Evolutionary conservation across 1,140 invertebrate species (phyloP).

Genomic region (Batillaria attramentaria): DNA sequence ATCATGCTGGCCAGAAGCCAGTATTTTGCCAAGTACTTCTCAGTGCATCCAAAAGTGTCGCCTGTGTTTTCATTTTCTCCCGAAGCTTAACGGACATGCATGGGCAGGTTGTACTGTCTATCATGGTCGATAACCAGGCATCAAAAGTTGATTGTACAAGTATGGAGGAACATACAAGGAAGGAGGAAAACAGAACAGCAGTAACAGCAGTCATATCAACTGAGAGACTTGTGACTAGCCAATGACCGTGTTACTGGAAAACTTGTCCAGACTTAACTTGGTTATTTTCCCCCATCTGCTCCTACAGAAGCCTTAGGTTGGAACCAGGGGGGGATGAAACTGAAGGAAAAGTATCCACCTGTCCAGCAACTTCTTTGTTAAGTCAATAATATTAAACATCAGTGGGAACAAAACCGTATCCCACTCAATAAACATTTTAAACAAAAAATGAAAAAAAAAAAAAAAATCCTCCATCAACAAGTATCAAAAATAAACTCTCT

Average conservation of each 20-base stretch:
- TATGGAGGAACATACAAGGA: slow-evolving; percentile 9
- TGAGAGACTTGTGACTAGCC: background rate
- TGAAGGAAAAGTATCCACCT: slow-evolving; percentile 12
- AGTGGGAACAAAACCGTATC: slow-evolving; percentile 33
- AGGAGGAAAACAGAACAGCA: background rate
- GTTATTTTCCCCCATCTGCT: background rate
- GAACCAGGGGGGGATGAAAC: no score
- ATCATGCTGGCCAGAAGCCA: background rate
- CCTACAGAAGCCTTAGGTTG: no score
- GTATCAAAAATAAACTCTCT: slow-evolving; percentile 45
- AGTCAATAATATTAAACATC: slow-evolving; percentile 28
- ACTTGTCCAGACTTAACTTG: background rate
- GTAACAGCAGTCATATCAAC: slow-evolving; percentile 6
- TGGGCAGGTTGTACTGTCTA: slow-evolving; percentile 20
- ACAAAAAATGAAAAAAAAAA: slow-evolving; percentile 41
- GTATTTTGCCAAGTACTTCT: slow-evolving; percentile 6
- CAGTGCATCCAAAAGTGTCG: background rate
- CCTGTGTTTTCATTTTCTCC: slow-evolving; percentile 31
- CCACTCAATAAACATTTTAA: slow-evolving; percentile 27
- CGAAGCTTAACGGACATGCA: slow-evolving; percentile 24
- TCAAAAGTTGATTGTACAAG: background rate
- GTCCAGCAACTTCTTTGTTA: slow-evolving; percentile 26
- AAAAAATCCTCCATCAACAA: slow-evolving; percentile 35
- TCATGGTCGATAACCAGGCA: slow-evolving; percentile 1
- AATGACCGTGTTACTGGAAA: slow-evolving; percentile 5